Percentiles rank a stretch among this genome's conserved stretches.
Evolutionary conservation across 2,113 vertebrate species (phyloP).

Genomic region (Meleagris gallopavo): DNA sequence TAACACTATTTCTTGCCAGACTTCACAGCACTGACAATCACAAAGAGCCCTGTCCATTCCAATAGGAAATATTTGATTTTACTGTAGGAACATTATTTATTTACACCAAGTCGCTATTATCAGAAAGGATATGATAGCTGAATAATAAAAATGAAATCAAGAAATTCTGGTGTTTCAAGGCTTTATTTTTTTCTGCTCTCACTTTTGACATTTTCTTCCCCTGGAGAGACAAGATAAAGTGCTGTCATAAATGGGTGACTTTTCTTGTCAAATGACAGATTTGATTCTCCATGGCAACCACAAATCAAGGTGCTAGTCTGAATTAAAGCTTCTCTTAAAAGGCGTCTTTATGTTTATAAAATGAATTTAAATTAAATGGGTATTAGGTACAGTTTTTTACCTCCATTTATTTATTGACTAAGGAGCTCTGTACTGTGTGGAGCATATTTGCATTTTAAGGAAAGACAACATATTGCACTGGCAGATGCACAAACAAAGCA

Average conservation of each 20-base stretch:
- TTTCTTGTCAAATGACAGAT: constrained; percentile 92
- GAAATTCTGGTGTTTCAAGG: constrained; percentile 90
- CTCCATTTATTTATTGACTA: constrained; percentile 85
- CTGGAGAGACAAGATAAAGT: constrained; percentile 92
- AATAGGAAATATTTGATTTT: constrained; percentile 91
- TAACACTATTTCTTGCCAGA: constrained; percentile 89
- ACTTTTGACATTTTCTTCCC: constrained; percentile 91
- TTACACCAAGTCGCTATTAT: constrained; percentile 89
- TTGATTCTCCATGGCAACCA: constrained; percentile 91
- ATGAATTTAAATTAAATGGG: constrained; percentile 89
- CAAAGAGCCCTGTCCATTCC: constrained; percentile 88
- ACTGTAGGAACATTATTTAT: constrained; percentile 89
- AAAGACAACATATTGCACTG: constrained; percentile 83
- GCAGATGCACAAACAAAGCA: constrained; percentile 86
- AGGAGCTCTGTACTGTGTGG: constrained; percentile 75
- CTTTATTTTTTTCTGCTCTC: constrained; percentile 89
- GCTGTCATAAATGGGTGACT: constrained; percentile 91
- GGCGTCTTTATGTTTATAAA: constrained; percentile 88
- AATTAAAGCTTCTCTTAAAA: constrained; percentile 91
- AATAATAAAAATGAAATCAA: constrained; percentile 91
- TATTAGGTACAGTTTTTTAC: constrained; percentile 85
- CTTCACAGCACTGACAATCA: constrained; percentile 88
- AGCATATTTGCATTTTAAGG: constrained; percentile 83
- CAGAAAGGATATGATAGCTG: constrained; percentile 90
- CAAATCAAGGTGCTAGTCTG: constrained; percentile 89